Conservation (phyloP, 1,140 invertebrate genomes). For the Triops longicaudatus region DNA sequence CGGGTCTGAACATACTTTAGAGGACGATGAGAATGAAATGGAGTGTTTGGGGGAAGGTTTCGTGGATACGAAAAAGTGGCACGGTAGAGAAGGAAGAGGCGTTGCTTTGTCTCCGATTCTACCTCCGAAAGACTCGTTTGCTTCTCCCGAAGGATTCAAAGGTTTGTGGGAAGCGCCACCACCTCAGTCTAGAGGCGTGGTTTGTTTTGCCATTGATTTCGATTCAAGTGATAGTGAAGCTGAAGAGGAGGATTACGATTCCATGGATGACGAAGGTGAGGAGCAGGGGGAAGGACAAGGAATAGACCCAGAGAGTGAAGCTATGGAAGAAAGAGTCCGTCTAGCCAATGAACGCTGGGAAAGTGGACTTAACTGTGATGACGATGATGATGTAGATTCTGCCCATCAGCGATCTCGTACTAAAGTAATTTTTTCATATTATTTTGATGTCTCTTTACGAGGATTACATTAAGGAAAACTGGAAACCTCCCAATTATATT, state of each 20-base stretch:
- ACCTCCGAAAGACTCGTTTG: background rate
- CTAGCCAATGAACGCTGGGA: constrained; percentile 2
- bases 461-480: no score
- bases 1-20: background rate
- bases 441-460: no score
- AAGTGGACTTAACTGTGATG: background rate
- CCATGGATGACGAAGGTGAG: background rate
- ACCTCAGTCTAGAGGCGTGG: background rate
- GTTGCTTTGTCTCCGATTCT: background rate
- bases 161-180: background rate
- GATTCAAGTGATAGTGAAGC: background rate
- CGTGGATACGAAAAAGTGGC: background rate
- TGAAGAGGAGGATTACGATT: background rate
- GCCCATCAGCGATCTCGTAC: background rate
- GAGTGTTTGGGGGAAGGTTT: background rate
- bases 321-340: background rate
- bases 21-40: background rate
- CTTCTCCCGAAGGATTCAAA: background rate
- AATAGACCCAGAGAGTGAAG: background rate
- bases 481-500: background rate
- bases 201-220: background rate
- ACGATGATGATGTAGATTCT: background rate
- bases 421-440: background rate
- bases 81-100: background rate
- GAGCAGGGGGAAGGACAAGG: background rate